These are phyloP conservation scores for Cydia splendana DNA, from an alignment of 1,140 invertebrate genomes.

Conservation along the genomic window DNA sequence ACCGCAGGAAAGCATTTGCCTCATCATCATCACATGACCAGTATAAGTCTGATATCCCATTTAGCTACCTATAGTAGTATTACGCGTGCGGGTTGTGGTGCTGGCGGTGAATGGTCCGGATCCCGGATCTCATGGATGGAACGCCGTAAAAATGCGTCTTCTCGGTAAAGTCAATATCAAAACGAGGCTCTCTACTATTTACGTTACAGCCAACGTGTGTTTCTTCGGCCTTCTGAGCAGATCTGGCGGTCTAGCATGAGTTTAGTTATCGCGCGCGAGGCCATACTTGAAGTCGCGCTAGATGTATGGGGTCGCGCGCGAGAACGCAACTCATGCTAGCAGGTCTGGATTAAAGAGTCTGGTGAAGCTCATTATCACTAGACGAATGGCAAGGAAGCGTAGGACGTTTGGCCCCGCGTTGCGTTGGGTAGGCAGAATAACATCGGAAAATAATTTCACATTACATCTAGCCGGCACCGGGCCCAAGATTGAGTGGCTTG, in stretches of 20 bases:
- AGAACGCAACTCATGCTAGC: not conserved
- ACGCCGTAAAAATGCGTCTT: not conserved
- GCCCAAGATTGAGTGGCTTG: not conserved
- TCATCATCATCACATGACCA: not conserved
- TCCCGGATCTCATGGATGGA: not conserved
- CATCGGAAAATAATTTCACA: not conserved
- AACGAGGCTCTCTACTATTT: not conserved
- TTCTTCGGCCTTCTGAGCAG: not conserved
- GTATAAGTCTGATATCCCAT: not conserved
- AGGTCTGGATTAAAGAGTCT: not conserved
- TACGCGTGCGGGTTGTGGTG: not conserved
- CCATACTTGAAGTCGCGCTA: no score
- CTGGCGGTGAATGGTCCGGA: not conserved
- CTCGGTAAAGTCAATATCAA: not conserved
- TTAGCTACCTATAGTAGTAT: no score
- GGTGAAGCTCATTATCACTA: no score
- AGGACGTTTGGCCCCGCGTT: not conserved
- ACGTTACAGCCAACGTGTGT: not conserved
- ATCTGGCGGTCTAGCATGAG: no score
- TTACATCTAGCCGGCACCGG: not conserved
- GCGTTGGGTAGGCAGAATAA: not conserved
- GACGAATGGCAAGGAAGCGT: no score
- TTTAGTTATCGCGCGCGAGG: no score
- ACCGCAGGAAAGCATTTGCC: not conserved
- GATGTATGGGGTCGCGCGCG: no score